Percentiles rank a stretch among this genome's conserved stretches.
Evolutionary conservation across 2,797 vertebrate species (phyloP).

Genomic region (Rhinichthys osculus): DNA sequence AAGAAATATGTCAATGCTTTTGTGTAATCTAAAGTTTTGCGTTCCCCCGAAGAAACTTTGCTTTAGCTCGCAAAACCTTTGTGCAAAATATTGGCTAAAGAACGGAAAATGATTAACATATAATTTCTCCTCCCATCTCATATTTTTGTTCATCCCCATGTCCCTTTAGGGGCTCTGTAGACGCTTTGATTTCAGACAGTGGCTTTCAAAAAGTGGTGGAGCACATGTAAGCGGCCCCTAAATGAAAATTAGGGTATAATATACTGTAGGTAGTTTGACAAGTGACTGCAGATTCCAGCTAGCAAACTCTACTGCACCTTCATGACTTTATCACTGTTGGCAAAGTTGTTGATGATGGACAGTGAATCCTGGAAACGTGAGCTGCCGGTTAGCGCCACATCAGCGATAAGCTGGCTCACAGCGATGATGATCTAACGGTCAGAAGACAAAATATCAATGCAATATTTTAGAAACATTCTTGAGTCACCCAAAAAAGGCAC

Average conservation of each 20-base stretch:
- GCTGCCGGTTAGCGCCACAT: constrained; percentile 92
- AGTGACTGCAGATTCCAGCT: neutral
- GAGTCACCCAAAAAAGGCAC: neutral
- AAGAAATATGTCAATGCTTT: too few species aligned
- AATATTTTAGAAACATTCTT: neutral
- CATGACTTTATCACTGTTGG: constrained; percentile 95
- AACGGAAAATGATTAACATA: neutral
- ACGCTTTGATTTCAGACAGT: neutral
- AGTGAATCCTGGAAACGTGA: constrained; percentile 97
- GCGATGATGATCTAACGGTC: constrained; percentile 92
- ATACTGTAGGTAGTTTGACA: neutral
- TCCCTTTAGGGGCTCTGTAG: neutral
- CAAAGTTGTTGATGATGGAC: constrained; percentile 98
- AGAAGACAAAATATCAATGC: neutral
- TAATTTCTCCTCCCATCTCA: neutral
- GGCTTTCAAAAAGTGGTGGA: neutral
- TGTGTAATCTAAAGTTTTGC: too few species aligned
- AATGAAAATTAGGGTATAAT: neutral
- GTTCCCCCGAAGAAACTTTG: neutral
- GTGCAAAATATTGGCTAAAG: neutral
- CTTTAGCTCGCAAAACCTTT: too few species aligned
- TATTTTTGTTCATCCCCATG: neutral
- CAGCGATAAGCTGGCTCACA: constrained; percentile 95
- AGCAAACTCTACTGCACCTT: constrained; percentile 81
- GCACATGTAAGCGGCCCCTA: neutral